A percentile compares a stretch with the other conserved stretches of the same genome.
Evolutionary conservation across 2,797 vertebrate genomes (phyloP).

Genomic region (Momotus momota): DNA sequence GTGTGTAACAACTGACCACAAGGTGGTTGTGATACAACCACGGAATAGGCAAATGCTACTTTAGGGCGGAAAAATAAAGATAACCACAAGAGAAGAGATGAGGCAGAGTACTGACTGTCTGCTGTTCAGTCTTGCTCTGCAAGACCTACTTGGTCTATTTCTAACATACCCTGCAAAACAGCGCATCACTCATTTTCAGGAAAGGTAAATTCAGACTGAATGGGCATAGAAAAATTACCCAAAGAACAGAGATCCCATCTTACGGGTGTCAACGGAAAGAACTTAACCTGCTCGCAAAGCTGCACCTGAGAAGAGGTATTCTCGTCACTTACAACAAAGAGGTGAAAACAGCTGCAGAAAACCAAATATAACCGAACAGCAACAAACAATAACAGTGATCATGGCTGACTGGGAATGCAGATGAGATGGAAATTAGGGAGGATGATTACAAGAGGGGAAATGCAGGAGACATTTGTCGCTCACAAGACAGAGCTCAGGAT

Average conservation of each 20-base stretch:
- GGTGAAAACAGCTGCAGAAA: accelerated
- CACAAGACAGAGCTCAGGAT: background rate
- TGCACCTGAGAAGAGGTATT: background rate
- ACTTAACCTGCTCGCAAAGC: background rate
- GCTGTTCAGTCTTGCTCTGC: background rate
- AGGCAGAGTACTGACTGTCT: background rate
- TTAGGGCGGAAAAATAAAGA: background rate
- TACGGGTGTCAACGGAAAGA: background rate
- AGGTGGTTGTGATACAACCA: background rate
- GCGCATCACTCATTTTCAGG: background rate
- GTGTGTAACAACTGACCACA: background rate
- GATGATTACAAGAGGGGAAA: background rate
- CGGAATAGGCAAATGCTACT: accelerated
- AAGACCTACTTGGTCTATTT: background rate
- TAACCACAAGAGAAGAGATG: accelerated
- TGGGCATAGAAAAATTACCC: accelerated
- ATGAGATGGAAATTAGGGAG: background rate
- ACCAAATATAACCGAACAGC: background rate
- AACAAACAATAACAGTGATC: background rate
- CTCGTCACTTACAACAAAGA: background rate
- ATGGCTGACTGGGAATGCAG: background rate
- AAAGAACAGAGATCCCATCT: background rate
- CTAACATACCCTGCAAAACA: background rate
- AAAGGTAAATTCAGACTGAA: background rate
- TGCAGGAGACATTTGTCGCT: background rate